Evolutionary conservation across 2,113 vertebrate species (phyloP), one percentile per base, ranked within the genome.

Genomic region (Microcebus lehilahytsara): DNA sequence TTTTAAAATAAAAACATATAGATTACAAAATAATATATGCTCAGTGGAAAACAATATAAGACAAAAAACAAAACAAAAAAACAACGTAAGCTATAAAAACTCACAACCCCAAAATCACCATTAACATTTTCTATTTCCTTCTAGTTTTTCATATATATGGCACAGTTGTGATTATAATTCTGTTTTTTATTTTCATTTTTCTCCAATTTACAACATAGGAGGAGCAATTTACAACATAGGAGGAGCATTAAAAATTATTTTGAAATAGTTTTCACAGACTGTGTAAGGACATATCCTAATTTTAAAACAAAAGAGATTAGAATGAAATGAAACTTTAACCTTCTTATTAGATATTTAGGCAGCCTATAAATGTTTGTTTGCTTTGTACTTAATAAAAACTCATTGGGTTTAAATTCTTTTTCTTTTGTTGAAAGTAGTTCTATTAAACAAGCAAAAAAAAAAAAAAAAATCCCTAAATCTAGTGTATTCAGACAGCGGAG

Each of bases 241-340:
- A 42, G 42, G 42, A 42, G 42, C 42, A 42, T 89, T 89, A 95
- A 95, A 96, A 93, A 92, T 83, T 69, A 77, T 85, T 97, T 91
- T 95, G 37, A 80, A 97, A 77, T 64, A 34, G 34, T 72, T 75
- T 75, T 67, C 85, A 89, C 30, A 40, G 66, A 83, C 40, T 69
- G 12, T 6, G 22, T 51, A 72, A 89, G 32, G 23, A 42, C 22
- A 40, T 49, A 66, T 5, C 6, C 20, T 56, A 91, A 95, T 79
- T 85, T 80, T 71, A 93, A 88, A 96, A 93, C 11, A 91, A 91
- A 93, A 62, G 72, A 92, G 4, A 93, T 75, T 42, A 91, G 34
- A 95, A 95, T 13, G 87, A 74, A 85, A 81, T 2, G 60, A 87
- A 94, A 85, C 32, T 60, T 79, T 72, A 91, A 37, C 22, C 17